phyloP scores from a whole-genome alignment of 2,888 invertebrate genomes.

The Sinopyrophorus schimmeli region DNA sequence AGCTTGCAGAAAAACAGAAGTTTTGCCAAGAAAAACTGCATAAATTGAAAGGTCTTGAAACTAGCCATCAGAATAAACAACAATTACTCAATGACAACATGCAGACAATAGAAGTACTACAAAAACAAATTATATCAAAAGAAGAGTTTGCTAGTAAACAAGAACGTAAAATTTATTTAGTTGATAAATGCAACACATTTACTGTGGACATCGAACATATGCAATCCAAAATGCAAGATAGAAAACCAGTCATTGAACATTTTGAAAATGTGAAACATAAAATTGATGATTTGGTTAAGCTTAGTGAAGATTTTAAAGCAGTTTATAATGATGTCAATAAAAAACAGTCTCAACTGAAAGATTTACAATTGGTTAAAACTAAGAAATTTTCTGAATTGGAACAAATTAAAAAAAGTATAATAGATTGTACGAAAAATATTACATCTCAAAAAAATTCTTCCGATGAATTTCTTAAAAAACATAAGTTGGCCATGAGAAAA shows the following conservation, averaged over 20 bases:
- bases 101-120: constrained; percentile 5
- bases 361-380: constrained; percentile 3
- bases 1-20: not conserved
- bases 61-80: constrained; percentile 3
- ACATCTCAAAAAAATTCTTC: not conserved
- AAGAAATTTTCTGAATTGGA: not conserved
- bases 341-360: not conserved
- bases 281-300: not conserved
- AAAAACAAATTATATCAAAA: constrained; percentile 8
- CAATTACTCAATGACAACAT: constrained; percentile 5
- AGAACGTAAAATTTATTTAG: constrained; percentile 6
- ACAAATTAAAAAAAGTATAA: not conserved
- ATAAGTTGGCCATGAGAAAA: not conserved
- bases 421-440: constrained; percentile 1
- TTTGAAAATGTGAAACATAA: not conserved
- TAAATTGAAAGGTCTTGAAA: not conserved
- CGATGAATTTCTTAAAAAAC: not conserved
- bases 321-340: not conserved
- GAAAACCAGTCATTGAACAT: constrained; percentile 1
- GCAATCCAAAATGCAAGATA: not conserved
- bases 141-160: constrained; percentile 3
- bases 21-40: not conserved
- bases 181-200: not conserved
- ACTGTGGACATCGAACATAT: not conserved
- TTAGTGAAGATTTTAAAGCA: not conserved